Percentiles rank a stretch among this genome's conserved stretches.
These are phyloP conservation scores for Cantharis lateralis DNA, from an alignment of 2,888 invertebrate genomes.

Conservation along the genomic window DNA sequence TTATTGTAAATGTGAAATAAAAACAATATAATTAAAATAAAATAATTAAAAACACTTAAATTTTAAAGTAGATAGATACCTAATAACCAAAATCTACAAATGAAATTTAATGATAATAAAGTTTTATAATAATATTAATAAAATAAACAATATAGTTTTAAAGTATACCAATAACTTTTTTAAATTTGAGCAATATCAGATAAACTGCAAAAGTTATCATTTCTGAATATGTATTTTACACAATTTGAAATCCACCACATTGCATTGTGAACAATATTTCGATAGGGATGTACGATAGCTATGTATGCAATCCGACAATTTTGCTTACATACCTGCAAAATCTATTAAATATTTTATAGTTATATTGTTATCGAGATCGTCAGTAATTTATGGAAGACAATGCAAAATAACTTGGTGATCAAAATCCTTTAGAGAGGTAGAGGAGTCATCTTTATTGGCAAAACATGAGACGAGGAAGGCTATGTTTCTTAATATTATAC, in stretches of 20 bases:
- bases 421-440: no score
- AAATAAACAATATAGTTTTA: not conserved
- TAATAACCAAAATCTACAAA: no score
- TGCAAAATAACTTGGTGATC: not conserved
- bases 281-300: not conserved
- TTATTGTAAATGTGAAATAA: no score
- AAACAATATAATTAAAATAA: no score
- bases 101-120: no score
- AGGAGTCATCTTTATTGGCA: no score
- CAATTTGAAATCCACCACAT: not conserved
- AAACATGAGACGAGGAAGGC: no score
- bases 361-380: not conserved
- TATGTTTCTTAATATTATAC: no score
- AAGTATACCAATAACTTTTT: not conserved
- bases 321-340: not conserved
- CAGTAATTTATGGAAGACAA: not conserved
- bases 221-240: not conserved
- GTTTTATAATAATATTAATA: no score
- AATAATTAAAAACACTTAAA: no score
- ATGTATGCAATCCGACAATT: not conserved
- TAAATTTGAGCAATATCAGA: not conserved
- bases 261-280: not conserved
- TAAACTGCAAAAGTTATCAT: not conserved
- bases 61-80: no score
- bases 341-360: not conserved